Base-by-base conservation (phyloP, 2,888 invertebrate species). In the Tribolium freemani region DNA sequence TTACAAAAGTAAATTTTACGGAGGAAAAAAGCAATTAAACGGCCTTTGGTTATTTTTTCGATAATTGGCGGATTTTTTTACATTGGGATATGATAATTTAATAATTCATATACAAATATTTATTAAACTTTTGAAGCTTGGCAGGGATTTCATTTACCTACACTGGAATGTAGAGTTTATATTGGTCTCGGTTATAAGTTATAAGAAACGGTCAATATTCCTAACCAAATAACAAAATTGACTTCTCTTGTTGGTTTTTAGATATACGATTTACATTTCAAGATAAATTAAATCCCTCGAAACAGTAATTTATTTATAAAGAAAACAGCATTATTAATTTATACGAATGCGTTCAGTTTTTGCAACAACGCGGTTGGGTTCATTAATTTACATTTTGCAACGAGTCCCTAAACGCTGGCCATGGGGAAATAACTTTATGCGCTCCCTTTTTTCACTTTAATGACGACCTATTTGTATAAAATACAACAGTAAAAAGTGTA, bases 381-480 rank as follows among this genome's bases (percentile, higher is more conserved):
- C 56, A 68, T 61, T 72, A 72, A 61, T 72, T 72, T 72, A 61
- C 71, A 71, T 72, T 71, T 38, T 71, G 58, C 54, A 60, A 16
- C 9, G 44, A n/a, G 53, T 54, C 67, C 46, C 71, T 30, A 21
- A 60, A 16, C 46, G 21, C 51, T 11, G 44, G 38, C 54, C 71
- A 60, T 30, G 16, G 61, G 71, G 61, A 68, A 68, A 68, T 54
- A 58, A 66, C 56, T 63, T 51, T 11, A 45, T 54, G 61, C 48
- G 10, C 51, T 45, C 16, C 8, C 11, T 16, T 63, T 20, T 61
- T 69, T 38, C 60, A 44, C 16, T 21, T 48, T 53, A 46, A 46
- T 16, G 63, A 46, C 44, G 46, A 60, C 20, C 61, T 6, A 46
- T 69, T 69, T 60, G 69, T 38, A 26, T 54, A 45, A 38, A 26